Evolutionary conservation across 2,888 invertebrate genomes (phyloP), one percentile per base, ranked within the genome.

Genomic region (Lysandra bellargus): DNA sequence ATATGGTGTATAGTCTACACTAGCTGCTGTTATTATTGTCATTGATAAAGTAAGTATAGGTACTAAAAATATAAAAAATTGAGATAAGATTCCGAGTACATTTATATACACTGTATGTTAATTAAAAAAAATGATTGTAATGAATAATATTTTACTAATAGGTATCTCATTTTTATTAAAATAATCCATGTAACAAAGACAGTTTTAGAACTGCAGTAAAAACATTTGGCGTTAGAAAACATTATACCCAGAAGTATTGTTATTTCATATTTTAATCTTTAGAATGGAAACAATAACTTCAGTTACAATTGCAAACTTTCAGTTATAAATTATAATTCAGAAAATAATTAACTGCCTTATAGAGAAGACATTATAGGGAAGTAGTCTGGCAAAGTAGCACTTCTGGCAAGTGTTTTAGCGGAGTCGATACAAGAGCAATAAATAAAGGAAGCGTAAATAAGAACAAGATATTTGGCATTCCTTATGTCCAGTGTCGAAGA

Each of bases 391-490:
- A 88, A 88, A 88, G 86, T 89, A 89, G 89, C 85, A 84, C 84
- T 85, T 82, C 85, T 88, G 92, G 91, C 92, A 90, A 88, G 85
- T 83, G 84, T 83, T 82, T 82, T 85, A 85, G 86, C 84, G 86
- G 81, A 92, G 89, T 92, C 93, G 91, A 94, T 94, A 93, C 87
- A 84, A 87, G 83, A 83, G 87, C 85, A 83, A 91, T 94, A 93
- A 93, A 93, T 94, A 90, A 94, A 89, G 86, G 82, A 81, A 85
- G 88, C 87, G 89, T 90, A 92, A 93, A 93, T 93, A 93, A 91
- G 88, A 88, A 90, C 91, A 89, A 92, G 91, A 90, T 91, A 91
- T 93, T 94, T 94, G 94, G 94, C 94, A 91, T 88, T 76, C 87
- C 83, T 87, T 87, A 86, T 91, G 92, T 90, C 90, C 90, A 86